Evolutionary conservation across 2,888 invertebrate genomes (phyloP), one percentile per base, ranked within the genome.

Genomic region (Ecliptopera silaceata): DNA sequence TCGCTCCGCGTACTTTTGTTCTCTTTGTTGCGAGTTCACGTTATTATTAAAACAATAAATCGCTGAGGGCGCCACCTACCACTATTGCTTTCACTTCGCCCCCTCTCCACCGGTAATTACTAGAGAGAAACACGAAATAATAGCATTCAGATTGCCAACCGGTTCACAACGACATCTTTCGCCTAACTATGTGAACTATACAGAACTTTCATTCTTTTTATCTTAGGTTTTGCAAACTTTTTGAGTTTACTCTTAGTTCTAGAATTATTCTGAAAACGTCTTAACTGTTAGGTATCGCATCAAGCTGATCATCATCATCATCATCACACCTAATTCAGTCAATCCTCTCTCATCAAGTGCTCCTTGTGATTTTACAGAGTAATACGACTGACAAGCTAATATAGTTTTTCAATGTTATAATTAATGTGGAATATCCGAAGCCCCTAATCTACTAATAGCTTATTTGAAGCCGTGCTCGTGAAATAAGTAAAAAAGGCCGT

Each of bases 31-130:
- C 84, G 80, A 80, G 78, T 82, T 86, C 88, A 84, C 88, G 88
- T 88, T 90, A 91, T 91, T 91, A 91, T 91, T 91, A 90, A 91
- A 91, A 90, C 91, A 90, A 91, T 91, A 91, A 91, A 91, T 91
- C 88, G 89, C 87, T 80, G 87, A 84, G 86, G 83, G 86, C 86
- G 82, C 86, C 83, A 87, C 85, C 86, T 86, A 86, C 86, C 83
- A 87, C 88, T 88, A 88, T 87, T 85, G 86, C 86, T 88, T 86
- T 87, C 85, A 86, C 84, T 42, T 86, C 84, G 80, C 72, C 71
- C 71, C 65, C 55, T 50, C 59, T 22, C 66, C 63, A 32, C 65
- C 66, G 41, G 60, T 78, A 77, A 79, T 77, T 77, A 79, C 72
- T 73, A 42, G 61, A 72, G 64, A 66, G 70, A 71, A 74, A 69